These are phyloP conservation scores for Otolemur garnettii DNA, from an alignment of 2,113 vertebrate genomes.

Conservation along the genomic window DNA sequence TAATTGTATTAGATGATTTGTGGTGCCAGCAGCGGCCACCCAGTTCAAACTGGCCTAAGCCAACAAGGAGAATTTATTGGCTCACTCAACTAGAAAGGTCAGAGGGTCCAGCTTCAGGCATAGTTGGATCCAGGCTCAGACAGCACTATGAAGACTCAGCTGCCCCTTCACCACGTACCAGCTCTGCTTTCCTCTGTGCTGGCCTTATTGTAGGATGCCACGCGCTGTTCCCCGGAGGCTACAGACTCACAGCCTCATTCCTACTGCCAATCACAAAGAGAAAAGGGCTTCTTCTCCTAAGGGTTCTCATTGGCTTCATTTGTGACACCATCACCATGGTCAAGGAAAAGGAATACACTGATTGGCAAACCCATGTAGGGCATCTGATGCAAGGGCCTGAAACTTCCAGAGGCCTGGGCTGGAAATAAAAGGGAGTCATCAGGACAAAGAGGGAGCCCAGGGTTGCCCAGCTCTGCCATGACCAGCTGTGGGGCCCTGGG, in stretches of 20 bases:
- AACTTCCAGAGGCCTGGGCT: not conserved
- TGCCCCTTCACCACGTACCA: not conserved
- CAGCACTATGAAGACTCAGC: not conserved
- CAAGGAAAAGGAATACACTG: not conserved
- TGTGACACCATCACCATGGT: not conserved
- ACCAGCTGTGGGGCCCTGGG: not conserved
- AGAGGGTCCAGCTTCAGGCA: slow-evolving; percentile 28
- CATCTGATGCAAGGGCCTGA: not conserved
- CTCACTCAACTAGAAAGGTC: not conserved
- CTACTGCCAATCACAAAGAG: not conserved
- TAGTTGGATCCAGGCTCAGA: slow-evolving; percentile 16
- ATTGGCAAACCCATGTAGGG: not conserved
- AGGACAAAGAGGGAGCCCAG: not conserved
- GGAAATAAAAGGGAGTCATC: not conserved
- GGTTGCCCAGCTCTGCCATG: not conserved
- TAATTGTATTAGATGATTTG: not conserved
- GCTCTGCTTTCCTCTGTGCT: not conserved
- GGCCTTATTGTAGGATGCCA: not conserved
- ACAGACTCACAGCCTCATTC: not conserved
- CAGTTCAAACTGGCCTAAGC: not conserved
- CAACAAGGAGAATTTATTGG: not conserved
- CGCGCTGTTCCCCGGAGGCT: not conserved
- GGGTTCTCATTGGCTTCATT: not conserved
- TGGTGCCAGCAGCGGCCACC: not conserved
- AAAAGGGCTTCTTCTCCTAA: not conserved